phyloP scores from a whole-genome alignment of 2,113 vertebrate species.

The Daubentonia madagascariensis region DNA sequence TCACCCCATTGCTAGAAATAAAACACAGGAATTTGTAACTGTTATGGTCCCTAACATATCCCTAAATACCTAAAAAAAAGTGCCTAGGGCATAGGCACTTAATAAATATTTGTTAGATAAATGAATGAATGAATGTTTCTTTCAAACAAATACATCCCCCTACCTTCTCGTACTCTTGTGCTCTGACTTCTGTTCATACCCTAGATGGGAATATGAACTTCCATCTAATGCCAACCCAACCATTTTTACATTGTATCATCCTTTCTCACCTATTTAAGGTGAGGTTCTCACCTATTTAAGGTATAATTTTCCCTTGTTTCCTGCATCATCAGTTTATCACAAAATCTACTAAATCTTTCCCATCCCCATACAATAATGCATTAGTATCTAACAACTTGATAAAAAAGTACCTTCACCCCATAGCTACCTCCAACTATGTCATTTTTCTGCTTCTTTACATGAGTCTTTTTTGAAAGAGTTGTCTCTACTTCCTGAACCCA shows the following conservation, averaged over 20 bases:
- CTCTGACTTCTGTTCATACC: background rate
- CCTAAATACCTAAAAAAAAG: background rate
- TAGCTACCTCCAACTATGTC: background rate
- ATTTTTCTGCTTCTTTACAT: background rate
- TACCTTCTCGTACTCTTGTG: background rate
- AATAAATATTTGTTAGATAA: background rate
- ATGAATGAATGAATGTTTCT: background rate
- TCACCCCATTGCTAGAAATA: background rate
- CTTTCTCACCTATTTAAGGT: background rate
- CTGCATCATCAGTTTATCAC: background rate
- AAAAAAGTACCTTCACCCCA: background rate
- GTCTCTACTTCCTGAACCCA: background rate
- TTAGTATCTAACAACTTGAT: background rate
- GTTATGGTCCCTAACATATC: background rate
- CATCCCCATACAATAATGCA: background rate
- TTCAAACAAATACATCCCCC: background rate
- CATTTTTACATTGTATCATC: background rate
- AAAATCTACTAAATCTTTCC: background rate
- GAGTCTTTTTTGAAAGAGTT: background rate
- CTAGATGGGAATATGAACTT: background rate
- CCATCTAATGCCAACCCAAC: background rate
- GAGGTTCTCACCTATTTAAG: background rate
- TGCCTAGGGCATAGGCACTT: background rate
- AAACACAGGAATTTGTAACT: conserved; percentile 8
- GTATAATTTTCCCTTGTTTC: background rate